Evolutionary conservation across 2,113 vertebrate genomes (phyloP), one percentile per base, ranked within the genome.

Genomic region (Poecilia latipinna): DNA sequence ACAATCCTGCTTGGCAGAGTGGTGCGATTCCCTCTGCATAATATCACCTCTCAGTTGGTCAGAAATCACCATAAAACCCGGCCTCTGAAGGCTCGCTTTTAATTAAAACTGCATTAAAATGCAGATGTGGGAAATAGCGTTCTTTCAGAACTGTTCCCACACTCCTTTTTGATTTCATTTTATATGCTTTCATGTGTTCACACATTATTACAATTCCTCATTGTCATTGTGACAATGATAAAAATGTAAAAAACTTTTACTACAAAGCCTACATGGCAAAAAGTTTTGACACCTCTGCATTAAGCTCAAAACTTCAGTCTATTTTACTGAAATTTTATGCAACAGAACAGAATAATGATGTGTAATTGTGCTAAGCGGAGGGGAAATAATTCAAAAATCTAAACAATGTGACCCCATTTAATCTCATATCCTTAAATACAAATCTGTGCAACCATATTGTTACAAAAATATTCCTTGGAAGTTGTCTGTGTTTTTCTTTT

Each of bases 71-170:
- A 65, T 44, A 78, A 77, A 78, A 66, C 68, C 28, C 17, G 22
- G 42, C 67, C 63, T 78, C 72, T 61, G 61, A 44, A 80, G 69
- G 70, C 33, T 31, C 0, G 7, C 64, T 76, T 68, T 82, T 82
- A 79, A 82, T 85, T 82, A 82, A 83, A 78, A 74, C 69, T 67
- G 78, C 70, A 80, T 77, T 84, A 79, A 74, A 78, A 81, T 81
- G 65, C 74, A 79, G 65, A 80, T 54, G 61, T 75, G 60, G 64
- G 71, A 72, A 80, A 67, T 66, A 61, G 17, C 48, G 42, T 15
- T 70, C 69, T 77, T 77, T 80, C 35, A 72, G 67, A 72, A 62
- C 31, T 19, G 24, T 57, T 73, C 75, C 61, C 28, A 51, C 28
- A 61, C 57, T 44, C 19, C 37, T 31, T 64, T 42, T 67, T 4